A percentile compares a stretch with the other conserved stretches of the same genome.
Conservation (phyloP, 2,888 invertebrate genomes). For the Euzetes globulus region DNA sequence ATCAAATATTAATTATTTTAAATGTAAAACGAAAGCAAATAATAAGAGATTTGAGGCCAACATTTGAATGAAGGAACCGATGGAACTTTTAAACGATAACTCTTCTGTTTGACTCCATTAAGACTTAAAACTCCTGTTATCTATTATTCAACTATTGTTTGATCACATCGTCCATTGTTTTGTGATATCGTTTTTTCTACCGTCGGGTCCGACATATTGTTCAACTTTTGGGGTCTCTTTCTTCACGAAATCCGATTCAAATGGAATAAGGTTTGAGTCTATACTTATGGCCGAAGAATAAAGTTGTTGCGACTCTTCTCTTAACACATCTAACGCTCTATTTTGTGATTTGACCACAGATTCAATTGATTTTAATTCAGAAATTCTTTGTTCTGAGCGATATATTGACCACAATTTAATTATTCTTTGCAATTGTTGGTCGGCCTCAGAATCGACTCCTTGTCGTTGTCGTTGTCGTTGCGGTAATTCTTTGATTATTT, state of each 20-base stretch:
- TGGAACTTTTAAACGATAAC: too few species aligned
- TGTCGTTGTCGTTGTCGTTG: constrained; percentile 21
- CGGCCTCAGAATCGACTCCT: background rate
- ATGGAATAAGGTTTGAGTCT: constrained; percentile 54
- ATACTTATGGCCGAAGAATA: constrained; percentile 81
- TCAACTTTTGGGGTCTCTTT: constrained; percentile 63
- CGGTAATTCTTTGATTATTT: constrained; percentile 57
- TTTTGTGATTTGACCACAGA: constrained; percentile 61
- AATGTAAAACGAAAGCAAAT: too few species aligned
- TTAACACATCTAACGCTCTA: constrained; percentile 69
- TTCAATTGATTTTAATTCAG: constrained; percentile 62
- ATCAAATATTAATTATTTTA: too few species aligned
- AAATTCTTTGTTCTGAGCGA: constrained; percentile 22
- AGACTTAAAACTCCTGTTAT: too few species aligned
- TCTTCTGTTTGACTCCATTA: too few species aligned
- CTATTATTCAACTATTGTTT: too few species aligned
- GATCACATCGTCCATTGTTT: constrained; percentile 56
- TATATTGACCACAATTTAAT: constrained; percentile 36
- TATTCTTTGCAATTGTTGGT: constrained; percentile 16
- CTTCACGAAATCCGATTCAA: constrained; percentile 63
- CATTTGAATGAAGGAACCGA: too few species aligned
- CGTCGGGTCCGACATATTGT: constrained; percentile 74
- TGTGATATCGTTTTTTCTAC: constrained; percentile 74
- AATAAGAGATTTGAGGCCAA: too few species aligned
- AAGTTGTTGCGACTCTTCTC: constrained; percentile 70